Percentiles rank a stretch among this genome's conserved stretches.
Evolutionary conservation across 2,888 invertebrate species (phyloP).

Genomic region (Dasypolia templi): DNA sequence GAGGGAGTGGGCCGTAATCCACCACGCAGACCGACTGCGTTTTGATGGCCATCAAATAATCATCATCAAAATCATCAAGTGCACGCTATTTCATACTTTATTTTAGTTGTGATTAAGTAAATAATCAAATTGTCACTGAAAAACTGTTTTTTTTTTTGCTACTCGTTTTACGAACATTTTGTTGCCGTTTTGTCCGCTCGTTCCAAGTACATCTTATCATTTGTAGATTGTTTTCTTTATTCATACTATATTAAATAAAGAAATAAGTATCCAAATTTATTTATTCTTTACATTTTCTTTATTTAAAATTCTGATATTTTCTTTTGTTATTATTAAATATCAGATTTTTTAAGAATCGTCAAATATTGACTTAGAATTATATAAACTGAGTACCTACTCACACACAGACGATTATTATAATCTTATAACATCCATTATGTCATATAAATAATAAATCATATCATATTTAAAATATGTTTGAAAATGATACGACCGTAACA

Average conservation of each 20-base stretch:
- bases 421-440: too few species aligned
- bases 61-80: not conserved
- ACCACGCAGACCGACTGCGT: too few species aligned
- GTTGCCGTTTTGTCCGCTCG: not conserved
- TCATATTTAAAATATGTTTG: not conserved
- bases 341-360: not conserved
- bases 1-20: too few species aligned
- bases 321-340: too few species aligned
- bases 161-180: not conserved
- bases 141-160: too few species aligned
- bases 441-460: too few species aligned
- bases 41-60: too few species aligned
- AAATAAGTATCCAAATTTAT: slow-evolving; percentile 14
- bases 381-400: not conserved
- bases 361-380: not conserved
- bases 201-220: slow-evolving; percentile 25
- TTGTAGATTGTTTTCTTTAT: slow-evolving; percentile 18
- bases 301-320: too few species aligned
- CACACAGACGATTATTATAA: too few species aligned
- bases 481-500: not conserved
- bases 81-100: not conserved
- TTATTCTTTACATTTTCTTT: too few species aligned
- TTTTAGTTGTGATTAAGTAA: not conserved
- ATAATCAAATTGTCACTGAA: not conserved
- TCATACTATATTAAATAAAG: not conserved